phyloP scores from a whole-genome alignment of 2,888 invertebrate species.

The Pristionchus arcanus region DNA sequence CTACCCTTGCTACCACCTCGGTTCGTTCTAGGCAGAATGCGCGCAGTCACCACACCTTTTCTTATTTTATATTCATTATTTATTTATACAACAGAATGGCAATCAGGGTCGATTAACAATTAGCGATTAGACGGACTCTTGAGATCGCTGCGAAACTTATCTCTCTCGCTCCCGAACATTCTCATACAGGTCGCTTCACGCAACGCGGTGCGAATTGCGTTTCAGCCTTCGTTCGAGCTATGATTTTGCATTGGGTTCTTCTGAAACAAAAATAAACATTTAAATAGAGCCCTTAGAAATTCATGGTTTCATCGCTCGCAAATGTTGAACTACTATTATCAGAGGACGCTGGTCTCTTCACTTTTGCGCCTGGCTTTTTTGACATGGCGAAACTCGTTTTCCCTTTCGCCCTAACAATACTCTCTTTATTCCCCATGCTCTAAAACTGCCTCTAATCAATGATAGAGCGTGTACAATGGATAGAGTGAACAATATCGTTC shows the following conservation, averaged over 20 bases:
- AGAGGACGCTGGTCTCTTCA: neutral
- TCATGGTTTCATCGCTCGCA: too few species aligned
- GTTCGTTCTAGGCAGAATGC: too few species aligned
- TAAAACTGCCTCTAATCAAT: neutral
- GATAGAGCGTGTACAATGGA: neutral
- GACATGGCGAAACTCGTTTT: conserved; percentile 4
- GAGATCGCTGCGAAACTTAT: neutral
- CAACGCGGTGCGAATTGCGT: neutral
- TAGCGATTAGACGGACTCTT: neutral
- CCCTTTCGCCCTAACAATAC: neutral
- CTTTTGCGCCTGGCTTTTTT: neutral
- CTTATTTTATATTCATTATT: too few species aligned
- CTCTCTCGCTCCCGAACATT: neutral
- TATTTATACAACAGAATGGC: too few species aligned
- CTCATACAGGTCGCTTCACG: neutral
- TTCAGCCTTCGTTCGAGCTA: neutral
- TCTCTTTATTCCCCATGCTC: neutral
- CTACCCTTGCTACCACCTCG: too few species aligned
- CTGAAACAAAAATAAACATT: too few species aligned
- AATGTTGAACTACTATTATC: too few species aligned
- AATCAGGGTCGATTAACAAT: too few species aligned
- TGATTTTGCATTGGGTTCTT: too few species aligned
- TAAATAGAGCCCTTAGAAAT: too few species aligned
- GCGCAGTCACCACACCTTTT: too few species aligned
- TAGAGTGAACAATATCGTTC: neutral